Evolutionary conservation across 2,113 vertebrate species (phyloP).

Genomic region (Saccopteryx leptura): DNA sequence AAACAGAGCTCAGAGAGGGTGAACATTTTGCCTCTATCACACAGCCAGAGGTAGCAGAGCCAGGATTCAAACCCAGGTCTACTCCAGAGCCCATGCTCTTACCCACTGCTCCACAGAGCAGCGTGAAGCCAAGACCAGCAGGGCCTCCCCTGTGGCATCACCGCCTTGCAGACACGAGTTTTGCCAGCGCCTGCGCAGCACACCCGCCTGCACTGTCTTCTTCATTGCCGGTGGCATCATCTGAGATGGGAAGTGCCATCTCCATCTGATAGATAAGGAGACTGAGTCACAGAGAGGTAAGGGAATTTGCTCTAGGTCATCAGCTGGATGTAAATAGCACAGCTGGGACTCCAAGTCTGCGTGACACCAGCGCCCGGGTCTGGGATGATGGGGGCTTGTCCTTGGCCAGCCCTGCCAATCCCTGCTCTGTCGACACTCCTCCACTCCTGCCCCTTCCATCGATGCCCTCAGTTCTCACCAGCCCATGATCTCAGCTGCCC

Average conservation of each 20-base stretch:
- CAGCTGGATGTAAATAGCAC: background rate
- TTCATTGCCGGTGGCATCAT: accelerated
- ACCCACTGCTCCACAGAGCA: background rate
- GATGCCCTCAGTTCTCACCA: background rate
- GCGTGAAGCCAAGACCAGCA: background rate
- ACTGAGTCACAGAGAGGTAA: background rate
- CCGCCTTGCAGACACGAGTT: accelerated
- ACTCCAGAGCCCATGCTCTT: background rate
- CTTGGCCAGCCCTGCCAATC: background rate
- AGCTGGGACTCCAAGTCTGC: background rate
- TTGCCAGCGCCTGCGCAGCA: background rate
- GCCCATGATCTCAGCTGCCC: background rate
- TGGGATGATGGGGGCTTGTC: accelerated
- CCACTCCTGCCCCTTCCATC: background rate
- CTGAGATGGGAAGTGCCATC: accelerated
- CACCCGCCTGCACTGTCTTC: background rate
- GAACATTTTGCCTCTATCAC: background rate
- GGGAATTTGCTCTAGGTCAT: background rate
- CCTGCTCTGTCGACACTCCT: background rate
- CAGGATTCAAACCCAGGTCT: background rate
- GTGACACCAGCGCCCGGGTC: background rate
- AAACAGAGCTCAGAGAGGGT: background rate
- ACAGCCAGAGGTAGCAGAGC: background rate
- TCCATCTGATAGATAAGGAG: background rate
- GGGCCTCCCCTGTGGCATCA: accelerated